Evolutionary conservation across 2,113 vertebrate species (phyloP).

Genomic region (Rhombomys opimus): DNA sequence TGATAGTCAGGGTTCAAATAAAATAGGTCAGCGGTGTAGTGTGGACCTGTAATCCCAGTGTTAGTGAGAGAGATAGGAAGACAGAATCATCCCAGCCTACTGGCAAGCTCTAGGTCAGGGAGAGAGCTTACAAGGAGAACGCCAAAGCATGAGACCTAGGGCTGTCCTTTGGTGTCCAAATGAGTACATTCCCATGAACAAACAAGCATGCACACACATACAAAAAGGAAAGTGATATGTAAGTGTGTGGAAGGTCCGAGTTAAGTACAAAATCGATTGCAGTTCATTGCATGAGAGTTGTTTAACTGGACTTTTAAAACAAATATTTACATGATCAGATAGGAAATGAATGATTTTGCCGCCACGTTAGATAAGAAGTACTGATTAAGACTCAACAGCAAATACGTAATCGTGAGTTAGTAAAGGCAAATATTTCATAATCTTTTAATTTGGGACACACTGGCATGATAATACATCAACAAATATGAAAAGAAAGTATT

Average conservation of each 20-base stretch:
- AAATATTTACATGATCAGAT: neutral
- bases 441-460: neutral
- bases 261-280: neutral
- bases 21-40: neutral
- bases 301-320: neutral
- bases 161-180: neutral
- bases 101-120: no score
- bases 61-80: no score
- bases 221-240: neutral
- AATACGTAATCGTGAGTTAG: neutral
- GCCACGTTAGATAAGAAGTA: neutral
- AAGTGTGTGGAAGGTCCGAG: no score
- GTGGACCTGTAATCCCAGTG: neutral
- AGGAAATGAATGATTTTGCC: neutral
- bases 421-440: neutral
- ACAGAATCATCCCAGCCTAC: no score
- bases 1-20: neutral
- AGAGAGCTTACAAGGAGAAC: neutral
- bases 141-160: no score
- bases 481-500: slow-evolving; percentile 6
- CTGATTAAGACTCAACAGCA: slow-evolving; percentile 19
- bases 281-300: neutral
- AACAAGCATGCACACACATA: neutral
- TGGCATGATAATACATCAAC: neutral
- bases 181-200: neutral